Evolutionary conservation across 2,888 invertebrate species (phyloP), one percentile per base, ranked within the genome.

Genomic region (Cerastis rubricosa): DNA sequence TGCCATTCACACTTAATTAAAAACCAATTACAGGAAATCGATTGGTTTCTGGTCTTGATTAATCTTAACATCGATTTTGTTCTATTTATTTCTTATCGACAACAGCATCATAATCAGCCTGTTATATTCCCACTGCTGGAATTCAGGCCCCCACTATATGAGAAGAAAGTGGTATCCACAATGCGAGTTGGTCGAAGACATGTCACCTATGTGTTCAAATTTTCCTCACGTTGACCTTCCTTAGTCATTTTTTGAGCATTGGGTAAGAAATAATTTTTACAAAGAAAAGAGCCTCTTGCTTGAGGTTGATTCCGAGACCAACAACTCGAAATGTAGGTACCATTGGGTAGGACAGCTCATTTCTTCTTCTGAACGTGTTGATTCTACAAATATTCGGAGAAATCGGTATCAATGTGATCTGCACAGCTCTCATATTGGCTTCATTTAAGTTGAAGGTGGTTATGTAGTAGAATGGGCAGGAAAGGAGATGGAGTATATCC

Each of bases 11-110:
- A 67, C 22, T 6, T 4, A 70, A 65, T 70, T 14, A 43, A 70
- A 70, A 70, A 70, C 25, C 25, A 43, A 25, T n/a, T 61, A 61
- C 5, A 61, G 25, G 14, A 64, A 35, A 70, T 43, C 22, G 64
- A 64, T 25, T 69, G 19, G 19, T 1, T 43, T 43, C 25, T 17
- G 2, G 14, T 25, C 12, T 63, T 40, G 25, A 69, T 67, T 64
- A 40, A 61, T 22, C 22, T n/a, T 14, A 29, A 29, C 25, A 17
- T 7, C 8, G 12, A 25, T 59, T 59, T 59, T 17, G 25, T 25
- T 29, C 57, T 29, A 25, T 17, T 29, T 17, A 29, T 25, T 29
- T 17, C 17, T 59, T 17, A 22, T 19, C 19, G 9, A 0, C 51
- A 49, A 51, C 22, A 22, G 8, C 6, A 49, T 49, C 8, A 19